Evolutionary conservation across 2,113 vertebrate genomes (phyloP).

Genomic region (Calidris pygmaea): DNA sequence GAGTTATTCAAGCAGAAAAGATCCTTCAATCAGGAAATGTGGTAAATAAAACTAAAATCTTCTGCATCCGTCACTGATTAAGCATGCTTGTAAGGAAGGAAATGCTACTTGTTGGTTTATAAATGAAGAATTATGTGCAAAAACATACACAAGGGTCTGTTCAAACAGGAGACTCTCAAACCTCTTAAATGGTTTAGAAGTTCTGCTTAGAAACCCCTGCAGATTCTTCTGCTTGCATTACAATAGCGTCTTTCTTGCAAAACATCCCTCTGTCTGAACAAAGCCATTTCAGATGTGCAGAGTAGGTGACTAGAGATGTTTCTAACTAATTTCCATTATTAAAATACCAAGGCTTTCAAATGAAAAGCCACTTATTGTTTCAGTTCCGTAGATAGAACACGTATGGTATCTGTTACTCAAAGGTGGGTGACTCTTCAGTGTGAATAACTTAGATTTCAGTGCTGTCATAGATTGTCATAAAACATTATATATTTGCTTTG

Average conservation of each 20-base stretch:
- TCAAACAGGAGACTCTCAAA: background rate
- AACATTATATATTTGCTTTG: background rate
- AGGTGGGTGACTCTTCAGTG: background rate
- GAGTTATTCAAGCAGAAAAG: slow-evolving; percentile 87
- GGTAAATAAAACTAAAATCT: slow-evolving; percentile 69
- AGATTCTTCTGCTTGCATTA: background rate
- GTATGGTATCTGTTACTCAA: background rate
- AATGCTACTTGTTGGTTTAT: background rate
- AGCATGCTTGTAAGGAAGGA: background rate
- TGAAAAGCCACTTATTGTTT: background rate
- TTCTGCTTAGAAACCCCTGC: background rate
- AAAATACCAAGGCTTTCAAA: background rate
- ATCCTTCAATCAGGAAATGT: slow-evolving; percentile 81
- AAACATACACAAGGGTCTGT: background rate
- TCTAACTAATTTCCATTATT: background rate
- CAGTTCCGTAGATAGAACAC: background rate
- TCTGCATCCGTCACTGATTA: background rate
- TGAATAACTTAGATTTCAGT: background rate
- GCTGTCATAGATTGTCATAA: background rate
- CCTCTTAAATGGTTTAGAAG: background rate
- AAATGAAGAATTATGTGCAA: background rate
- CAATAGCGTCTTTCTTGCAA: background rate
- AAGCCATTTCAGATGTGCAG: background rate
- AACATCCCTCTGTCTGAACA: background rate
- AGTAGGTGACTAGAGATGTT: background rate